Percentiles rank a stretch among this genome's conserved stretches.
Conservation (phyloP, 2,113 vertebrate genomes). For the Saccopteryx leptura region DNA sequence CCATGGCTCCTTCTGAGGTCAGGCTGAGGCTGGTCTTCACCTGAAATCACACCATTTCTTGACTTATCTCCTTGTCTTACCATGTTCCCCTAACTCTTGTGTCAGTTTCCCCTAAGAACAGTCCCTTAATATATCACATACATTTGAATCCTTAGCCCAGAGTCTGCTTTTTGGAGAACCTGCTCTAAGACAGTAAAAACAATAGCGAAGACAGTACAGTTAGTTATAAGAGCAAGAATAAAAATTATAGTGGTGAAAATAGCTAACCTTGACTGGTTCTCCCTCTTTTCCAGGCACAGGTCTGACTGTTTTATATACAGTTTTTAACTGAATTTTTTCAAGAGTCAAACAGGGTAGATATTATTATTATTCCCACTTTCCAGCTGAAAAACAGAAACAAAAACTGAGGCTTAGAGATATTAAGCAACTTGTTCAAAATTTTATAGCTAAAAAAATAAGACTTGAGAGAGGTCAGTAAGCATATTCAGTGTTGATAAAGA, state of each 20-base stretch:
- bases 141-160: neutral
- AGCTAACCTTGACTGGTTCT: neutral
- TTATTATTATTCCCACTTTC: neutral
- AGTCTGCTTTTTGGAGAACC: neutral
- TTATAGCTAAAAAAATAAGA: neutral
- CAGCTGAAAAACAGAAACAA: neutral
- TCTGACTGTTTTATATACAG: neutral
- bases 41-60: neutral
- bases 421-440: conserved; percentile 38
- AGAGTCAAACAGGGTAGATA: neutral
- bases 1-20: neutral
- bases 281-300: neutral
- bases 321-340: conserved; percentile 32
- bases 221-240: neutral
- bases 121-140: neutral
- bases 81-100: neutral
- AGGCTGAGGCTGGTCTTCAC: neutral
- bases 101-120: neutral
- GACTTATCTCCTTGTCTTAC: neutral
- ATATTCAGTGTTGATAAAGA: neutral
- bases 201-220: neutral
- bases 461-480: neutral
- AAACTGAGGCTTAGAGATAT: neutral
- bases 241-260: neutral
- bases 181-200: neutral